Conservation (phyloP, 2,888 invertebrate genomes). For the Drosophila pegasa region DNA sequence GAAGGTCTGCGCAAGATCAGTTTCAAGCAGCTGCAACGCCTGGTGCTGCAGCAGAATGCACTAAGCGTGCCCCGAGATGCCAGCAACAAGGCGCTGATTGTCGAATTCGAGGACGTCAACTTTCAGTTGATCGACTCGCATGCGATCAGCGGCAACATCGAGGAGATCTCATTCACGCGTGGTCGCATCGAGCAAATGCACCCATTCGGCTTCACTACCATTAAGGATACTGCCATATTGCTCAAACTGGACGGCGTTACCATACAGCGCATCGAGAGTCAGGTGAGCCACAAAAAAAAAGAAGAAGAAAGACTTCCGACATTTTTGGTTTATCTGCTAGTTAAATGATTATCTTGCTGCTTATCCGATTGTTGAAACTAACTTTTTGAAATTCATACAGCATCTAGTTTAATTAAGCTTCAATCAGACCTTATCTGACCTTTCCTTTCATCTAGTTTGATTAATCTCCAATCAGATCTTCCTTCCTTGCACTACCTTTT, state of each 20-base stretch:
- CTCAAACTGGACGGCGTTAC: conserved; percentile 88
- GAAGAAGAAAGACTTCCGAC: too few relatives aligned
- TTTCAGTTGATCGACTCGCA: conserved; percentile 87
- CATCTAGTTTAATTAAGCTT: too few relatives aligned
- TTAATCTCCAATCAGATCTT: too few relatives aligned
- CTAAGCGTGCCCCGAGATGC: conserved; percentile 87
- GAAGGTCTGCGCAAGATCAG: conserved; percentile 88
- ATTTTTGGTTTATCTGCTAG: neutral
- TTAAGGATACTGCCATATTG: conserved; percentile 87
- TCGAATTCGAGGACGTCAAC: conserved; percentile 85
- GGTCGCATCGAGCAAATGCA: conserved; percentile 87
- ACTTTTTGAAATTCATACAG: neutral
- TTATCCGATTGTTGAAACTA: neutral
- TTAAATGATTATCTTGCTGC: neutral
- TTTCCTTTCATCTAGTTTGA: too few relatives aligned
- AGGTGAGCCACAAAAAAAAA: conserved; percentile 69
- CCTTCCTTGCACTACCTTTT: too few relatives aligned
- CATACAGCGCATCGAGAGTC: conserved; percentile 87
- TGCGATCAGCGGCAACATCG: conserved; percentile 90
- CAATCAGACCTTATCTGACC: too few relatives aligned
- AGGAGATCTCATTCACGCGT: conserved; percentile 88
- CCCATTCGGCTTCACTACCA: conserved; percentile 91
- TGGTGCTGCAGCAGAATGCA: conserved; percentile 88
- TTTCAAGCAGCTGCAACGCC: conserved; percentile 87
- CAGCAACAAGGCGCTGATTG: conserved; percentile 81